These are phyloP conservation scores for Babyrousa celebensis DNA, from an alignment of 2,797 vertebrate species.

Conservation along the genomic window DNA sequence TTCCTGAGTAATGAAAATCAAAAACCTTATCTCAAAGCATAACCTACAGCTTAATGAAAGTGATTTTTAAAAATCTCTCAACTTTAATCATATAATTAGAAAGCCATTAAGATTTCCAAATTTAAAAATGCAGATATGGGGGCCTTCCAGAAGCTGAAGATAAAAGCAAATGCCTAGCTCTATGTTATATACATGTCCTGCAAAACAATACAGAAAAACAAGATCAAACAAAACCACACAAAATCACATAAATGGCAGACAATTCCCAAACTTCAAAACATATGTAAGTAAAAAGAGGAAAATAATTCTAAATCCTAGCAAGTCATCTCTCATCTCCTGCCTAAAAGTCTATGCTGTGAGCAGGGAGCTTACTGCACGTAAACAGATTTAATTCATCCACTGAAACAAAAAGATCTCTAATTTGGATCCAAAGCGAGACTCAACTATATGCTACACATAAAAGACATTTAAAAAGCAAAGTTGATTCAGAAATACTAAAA, in stretches of 20 bases:
- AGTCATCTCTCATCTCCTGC: neutral
- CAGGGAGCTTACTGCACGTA: neutral
- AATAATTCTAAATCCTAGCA: conserved; percentile 14
- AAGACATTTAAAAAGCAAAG: conserved; percentile 49
- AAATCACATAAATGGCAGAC: conserved; percentile 54
- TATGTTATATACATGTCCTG: neutral
- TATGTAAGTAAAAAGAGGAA: neutral
- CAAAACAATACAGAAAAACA: conserved; percentile 55
- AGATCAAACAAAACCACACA: conserved; percentile 44
- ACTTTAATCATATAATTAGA: conserved; percentile 45
- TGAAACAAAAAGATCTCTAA: conserved; percentile 26
- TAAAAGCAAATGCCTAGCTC: neutral
- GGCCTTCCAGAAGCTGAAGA: neutral
- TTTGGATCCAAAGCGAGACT: neutral
- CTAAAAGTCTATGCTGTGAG: neutral
- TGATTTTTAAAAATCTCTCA: conserved; percentile 39
- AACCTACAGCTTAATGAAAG: conserved; percentile 36
- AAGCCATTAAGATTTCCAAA: conserved; percentile 53
- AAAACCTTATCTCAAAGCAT: conserved; percentile 53
- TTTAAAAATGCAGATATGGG: conserved; percentile 12
- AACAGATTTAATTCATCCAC: neutral
- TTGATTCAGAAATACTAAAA: conserved; percentile 6
- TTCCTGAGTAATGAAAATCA: conserved; percentile 42
- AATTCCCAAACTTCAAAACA: conserved; percentile 45
- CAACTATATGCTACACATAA: neutral